Base-by-base conservation (phyloP, 1,140 invertebrate species). In the Chlorops oryzae region DNA sequence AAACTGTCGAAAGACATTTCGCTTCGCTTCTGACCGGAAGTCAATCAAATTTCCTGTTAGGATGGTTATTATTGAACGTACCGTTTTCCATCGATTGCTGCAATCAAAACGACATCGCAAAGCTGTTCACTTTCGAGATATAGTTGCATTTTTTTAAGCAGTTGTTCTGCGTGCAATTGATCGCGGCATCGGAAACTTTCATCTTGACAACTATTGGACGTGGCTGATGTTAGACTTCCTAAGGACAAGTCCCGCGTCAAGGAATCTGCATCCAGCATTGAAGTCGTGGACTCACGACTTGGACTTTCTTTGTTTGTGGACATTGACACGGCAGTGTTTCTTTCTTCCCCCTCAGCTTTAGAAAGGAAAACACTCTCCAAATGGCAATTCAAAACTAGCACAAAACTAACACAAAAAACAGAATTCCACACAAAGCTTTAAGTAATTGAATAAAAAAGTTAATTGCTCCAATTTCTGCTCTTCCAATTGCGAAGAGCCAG, bases 121-220 rank as follows among this genome's bases (percentile, higher is more conserved):
- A 92, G 74, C 67, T 88, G 83, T 58, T 88, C 81, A 51, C 84
- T 81, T 58, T 86, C 79, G 45, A 89, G 81, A 73, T 90, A 92
- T 37, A 78, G 75, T 65, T 87, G 86, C 83, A 94, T 90, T 62
- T 84, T 82, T 51, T 80, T 81, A 35, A 93, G 75, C 62, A 88
- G 87, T 21, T 77, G 78, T 63, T 89, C 87, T 1, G 90, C 85
- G 75, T 92, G 88, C n/a, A n/a, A n/a, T n/a, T n/a, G n/a, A 55
- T 85, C 84, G 57, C 81, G 78, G 63, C 84, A 85, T 51, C 81
- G 80, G 72, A 89, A 90, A 63, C 82, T 83, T 75, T 90, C 88
- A 68, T 90, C 87, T 57, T 81, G 81, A n/a, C n/a, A n/a, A n/a
- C n/a, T n/a, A n/a, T n/a, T n/a, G 46, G 60, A 70, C 46, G 61